Conservation (phyloP, 2,797 vertebrate genomes). For the Heterohyrax brucei region DNA sequence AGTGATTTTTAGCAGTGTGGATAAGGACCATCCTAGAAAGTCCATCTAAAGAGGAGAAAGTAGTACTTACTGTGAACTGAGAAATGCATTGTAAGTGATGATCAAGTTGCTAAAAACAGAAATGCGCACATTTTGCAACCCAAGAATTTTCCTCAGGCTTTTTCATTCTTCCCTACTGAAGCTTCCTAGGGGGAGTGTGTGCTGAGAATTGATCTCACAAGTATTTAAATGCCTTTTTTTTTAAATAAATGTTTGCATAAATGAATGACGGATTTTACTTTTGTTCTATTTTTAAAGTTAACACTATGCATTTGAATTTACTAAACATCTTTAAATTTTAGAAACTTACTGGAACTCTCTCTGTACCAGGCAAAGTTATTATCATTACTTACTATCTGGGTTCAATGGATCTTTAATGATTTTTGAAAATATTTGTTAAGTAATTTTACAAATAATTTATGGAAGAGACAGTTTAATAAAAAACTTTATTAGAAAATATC, state of each 20-base stretch:
- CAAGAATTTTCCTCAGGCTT: slow-evolving; percentile 52
- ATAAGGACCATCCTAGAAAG: not conserved
- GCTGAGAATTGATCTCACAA: not conserved
- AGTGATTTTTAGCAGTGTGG: not conserved
- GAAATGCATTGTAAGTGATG: too few species aligned
- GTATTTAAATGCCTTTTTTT: slow-evolving; percentile 65
- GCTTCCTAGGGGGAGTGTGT: slow-evolving; percentile 34
- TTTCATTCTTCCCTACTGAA: slow-evolving; percentile 40
- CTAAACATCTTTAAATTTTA: slow-evolving; percentile 60
- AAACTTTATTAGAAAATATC: slow-evolving; percentile 39
- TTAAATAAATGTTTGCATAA: slow-evolving; percentile 32
- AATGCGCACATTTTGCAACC: slow-evolving; percentile 10
- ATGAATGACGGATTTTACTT: not conserved
- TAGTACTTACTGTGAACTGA: slow-evolving; percentile 35
- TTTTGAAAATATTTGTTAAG: not conserved
- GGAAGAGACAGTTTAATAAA: not conserved
- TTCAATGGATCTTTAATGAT: slow-evolving; percentile 50
- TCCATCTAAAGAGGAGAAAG: slow-evolving; percentile 63
- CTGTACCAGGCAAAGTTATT: slow-evolving; percentile 26
- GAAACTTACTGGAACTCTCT: slow-evolving; percentile 46
- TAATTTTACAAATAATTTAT: slow-evolving; percentile 58
- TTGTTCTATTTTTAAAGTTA: slow-evolving; percentile 53
- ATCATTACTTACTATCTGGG: not conserved
- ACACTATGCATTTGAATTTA: slow-evolving; percentile 58
- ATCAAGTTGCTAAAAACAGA: not conserved